Conservation (phyloP, 1,140 invertebrate genomes). For the Zaprionus africanus region DNA sequence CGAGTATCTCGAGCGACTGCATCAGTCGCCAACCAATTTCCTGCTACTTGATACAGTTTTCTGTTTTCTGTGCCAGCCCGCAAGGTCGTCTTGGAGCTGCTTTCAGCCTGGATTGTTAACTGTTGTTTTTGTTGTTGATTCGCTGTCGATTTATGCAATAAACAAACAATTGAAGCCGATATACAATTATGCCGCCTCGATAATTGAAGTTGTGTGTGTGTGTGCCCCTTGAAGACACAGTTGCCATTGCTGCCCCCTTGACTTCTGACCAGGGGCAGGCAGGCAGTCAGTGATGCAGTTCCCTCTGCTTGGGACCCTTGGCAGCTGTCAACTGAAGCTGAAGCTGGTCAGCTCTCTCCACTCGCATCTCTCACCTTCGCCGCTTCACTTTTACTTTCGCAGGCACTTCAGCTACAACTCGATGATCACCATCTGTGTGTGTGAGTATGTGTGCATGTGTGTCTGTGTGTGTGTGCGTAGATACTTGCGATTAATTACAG, state of each 20-base stretch:
- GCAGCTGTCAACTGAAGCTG: conserved; percentile 33
- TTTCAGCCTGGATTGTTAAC: conserved; percentile 30
- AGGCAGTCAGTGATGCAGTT: neutral
- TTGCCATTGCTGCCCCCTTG: conserved; percentile 50
- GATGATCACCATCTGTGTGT: neutral
- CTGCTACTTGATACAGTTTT: conserved; percentile 81
- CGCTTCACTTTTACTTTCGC: conserved; percentile 51
- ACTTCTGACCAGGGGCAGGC: neutral
- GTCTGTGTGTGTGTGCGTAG: conserved; percentile 50
- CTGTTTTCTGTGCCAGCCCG: conserved; percentile 32
- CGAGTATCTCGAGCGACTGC: conserved; percentile 37
- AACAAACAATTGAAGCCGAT: conserved; percentile 53
- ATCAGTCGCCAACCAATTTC: conserved; percentile 74
- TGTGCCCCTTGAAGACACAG: conserved; percentile 15
- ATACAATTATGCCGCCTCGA: conserved; percentile 32
- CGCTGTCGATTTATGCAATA: conserved; percentile 70
- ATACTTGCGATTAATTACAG: conserved; percentile 77
- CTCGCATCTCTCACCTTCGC: conserved; percentile 33
- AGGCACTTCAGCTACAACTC: conserved; percentile 12
- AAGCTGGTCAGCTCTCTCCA: neutral
- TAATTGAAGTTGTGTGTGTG: conserved; percentile 55
- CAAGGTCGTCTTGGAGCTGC: conserved; percentile 73
- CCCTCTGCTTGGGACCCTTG: neutral
- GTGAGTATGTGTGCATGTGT: neutral
- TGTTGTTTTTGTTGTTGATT: conserved; percentile 29